Conservation (phyloP, 2,888 invertebrate genomes). For the Cenopis cana region DNA sequence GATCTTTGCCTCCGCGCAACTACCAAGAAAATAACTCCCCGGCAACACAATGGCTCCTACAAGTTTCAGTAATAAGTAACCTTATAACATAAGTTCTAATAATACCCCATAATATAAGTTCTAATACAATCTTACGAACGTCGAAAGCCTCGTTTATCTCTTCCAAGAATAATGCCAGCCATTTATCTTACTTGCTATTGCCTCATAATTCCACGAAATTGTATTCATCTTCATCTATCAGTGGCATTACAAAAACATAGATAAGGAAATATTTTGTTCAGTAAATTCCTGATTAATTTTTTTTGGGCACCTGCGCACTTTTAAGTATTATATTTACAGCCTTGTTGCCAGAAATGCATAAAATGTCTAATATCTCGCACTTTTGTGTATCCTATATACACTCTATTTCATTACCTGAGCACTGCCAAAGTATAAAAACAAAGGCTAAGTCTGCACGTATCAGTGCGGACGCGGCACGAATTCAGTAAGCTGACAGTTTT, state of each 20-base stretch:
- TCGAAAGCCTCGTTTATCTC: conserved; percentile 72
- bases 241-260: conserved; percentile 60
- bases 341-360: too few relatives aligned
- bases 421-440: not conserved
- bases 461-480: too few relatives aligned
- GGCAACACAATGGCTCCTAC: conserved; percentile 19
- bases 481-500: too few relatives aligned
- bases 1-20: conserved; percentile 8
- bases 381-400: too few relatives aligned
- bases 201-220: conserved; percentile 65
- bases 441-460: too few relatives aligned
- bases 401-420: too few relatives aligned
- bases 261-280: conserved; percentile 49
- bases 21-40: conserved; percentile 19
- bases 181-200: conserved; percentile 69
- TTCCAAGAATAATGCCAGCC: conserved; percentile 67
- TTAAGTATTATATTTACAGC: too few relatives aligned
- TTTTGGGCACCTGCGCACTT: too few relatives aligned
- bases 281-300: conserved; percentile 45
- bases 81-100: conserved; percentile 39
- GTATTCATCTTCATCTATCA: conserved; percentile 70
- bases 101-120: conserved; percentile 59
- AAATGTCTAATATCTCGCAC: too few relatives aligned
- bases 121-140: conserved; percentile 67
- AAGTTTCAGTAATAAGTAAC: conserved; percentile 24